These are phyloP conservation scores for Agrypnus murinus DNA, from an alignment of 2,888 invertebrate genomes.

Conservation along the genomic window DNA sequence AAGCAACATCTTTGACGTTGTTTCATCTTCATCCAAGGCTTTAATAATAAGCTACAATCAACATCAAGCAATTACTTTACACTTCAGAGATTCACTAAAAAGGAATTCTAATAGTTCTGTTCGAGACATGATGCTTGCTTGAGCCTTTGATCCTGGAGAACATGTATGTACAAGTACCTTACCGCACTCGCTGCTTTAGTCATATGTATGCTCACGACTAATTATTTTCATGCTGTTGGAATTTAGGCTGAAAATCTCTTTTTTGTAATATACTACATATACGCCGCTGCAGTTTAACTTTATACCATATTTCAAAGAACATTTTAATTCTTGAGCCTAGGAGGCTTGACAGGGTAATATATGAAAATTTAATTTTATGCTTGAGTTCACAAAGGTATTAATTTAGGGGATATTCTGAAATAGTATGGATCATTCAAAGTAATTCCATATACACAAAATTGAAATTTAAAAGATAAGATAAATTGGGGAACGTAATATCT, in stretches of 20 bases:
- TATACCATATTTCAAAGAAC: no score
- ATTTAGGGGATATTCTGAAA: no score
- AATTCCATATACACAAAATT: no score
- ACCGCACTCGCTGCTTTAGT: slow-evolving; percentile 28
- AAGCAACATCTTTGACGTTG: slow-evolving; percentile 3
- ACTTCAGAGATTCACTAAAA: slow-evolving; percentile 67
- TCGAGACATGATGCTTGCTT: slow-evolving; percentile 46
- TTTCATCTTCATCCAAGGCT: slow-evolving; percentile 1
- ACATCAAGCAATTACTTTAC: slow-evolving; percentile 69
- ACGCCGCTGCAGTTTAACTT: neutral
- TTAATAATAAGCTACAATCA: slow-evolving; percentile 61
- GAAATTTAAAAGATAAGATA: no score
- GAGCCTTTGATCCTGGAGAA: slow-evolving; percentile 41
- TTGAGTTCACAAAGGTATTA: no score
- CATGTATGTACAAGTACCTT: neutral
- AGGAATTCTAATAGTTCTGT: slow-evolving; percentile 58
- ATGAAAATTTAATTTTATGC: no score
- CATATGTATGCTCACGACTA: slow-evolving; percentile 29
- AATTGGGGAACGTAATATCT: no score
- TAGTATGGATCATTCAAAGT: no score
- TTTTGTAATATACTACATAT: neutral
- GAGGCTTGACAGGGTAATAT: no score
- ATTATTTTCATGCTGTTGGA: slow-evolving; percentile 41
- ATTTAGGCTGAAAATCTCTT: neutral
- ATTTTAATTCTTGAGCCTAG: no score